Evolutionary conservation across 2,113 vertebrate genomes (phyloP).

Genomic region (Chionodraco myersi): DNA sequence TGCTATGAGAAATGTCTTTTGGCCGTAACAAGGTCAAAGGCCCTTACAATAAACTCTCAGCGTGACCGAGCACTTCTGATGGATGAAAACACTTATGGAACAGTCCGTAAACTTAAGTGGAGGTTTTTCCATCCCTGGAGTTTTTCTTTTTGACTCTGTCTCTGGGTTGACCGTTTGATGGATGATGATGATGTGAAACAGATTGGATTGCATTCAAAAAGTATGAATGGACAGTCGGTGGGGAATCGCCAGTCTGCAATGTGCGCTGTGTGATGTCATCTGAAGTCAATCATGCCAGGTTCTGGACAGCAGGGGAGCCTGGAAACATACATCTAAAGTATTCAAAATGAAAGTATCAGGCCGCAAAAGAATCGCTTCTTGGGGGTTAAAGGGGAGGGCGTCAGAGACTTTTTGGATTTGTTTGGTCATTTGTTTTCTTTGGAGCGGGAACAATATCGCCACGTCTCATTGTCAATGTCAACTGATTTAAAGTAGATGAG

Average conservation of each 20-base stretch:
- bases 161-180: slow-evolving; percentile 23
- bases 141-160: slow-evolving; percentile 7
- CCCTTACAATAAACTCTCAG: slow-evolving; percentile 36
- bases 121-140: slow-evolving; percentile 49
- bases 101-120: slow-evolving; percentile 50
- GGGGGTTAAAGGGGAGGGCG: slow-evolving; percentile 29
- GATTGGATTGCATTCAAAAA: slow-evolving; percentile 59
- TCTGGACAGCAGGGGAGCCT: slow-evolving; percentile 55
- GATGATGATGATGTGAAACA: slow-evolving; percentile 54
- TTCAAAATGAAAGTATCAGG: slow-evolving; percentile 10
- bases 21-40: slow-evolving; percentile 20
- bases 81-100: slow-evolving; percentile 59
- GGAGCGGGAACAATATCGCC: slow-evolving; percentile 12
- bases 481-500: slow-evolving; percentile 39
- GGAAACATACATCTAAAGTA: slow-evolving; percentile 42
- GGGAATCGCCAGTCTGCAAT: slow-evolving; percentile 54
- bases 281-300: slow-evolving; percentile 54
- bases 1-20: neutral
- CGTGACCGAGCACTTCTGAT: slow-evolving; percentile 38
- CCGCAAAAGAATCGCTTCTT: neutral
- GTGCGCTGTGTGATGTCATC: slow-evolving; percentile 58
- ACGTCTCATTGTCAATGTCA: slow-evolving; percentile 30
- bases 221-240: slow-evolving; percentile 52
- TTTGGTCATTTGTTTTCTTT: slow-evolving; percentile 47
- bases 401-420: slow-evolving; percentile 32